A percentile compares a stretch with the other conserved stretches of the same genome.
phyloP scores from a whole-genome alignment of 2,888 invertebrate genomes.

The Diplazon laetatorius region DNA sequence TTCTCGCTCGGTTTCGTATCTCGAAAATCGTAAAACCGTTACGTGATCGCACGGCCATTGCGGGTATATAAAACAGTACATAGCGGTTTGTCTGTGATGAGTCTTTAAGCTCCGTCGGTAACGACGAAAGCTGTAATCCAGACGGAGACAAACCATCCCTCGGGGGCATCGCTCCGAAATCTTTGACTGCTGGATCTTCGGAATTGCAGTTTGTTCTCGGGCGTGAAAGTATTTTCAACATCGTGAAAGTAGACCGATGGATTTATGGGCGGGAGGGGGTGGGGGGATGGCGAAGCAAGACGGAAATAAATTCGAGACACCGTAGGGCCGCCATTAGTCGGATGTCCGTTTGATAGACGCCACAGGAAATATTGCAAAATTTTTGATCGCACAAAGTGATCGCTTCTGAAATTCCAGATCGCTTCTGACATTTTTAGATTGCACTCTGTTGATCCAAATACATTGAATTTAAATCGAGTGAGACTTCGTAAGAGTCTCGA shows the following conservation, averaged over 20 bases:
- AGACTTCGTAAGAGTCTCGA: too few relatives aligned
- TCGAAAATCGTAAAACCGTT: constrained; percentile 46
- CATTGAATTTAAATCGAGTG: too few relatives aligned
- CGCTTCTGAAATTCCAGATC: too few relatives aligned
- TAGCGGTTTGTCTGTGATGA: constrained; percentile 8
- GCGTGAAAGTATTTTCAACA: constrained; percentile 52
- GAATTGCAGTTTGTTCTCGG: not conserved
- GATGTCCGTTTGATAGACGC: not conserved
- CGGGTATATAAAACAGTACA: constrained; percentile 17
- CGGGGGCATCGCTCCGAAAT: constrained; percentile 40
- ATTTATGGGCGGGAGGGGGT: constrained; percentile 5
- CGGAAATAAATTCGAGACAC: constrained; percentile 12
- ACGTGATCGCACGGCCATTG: constrained; percentile 48
- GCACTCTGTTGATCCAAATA: too few relatives aligned
- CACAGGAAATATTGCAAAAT: not conserved
- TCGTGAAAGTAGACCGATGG: constrained; percentile 55
- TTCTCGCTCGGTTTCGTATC: constrained; percentile 36
- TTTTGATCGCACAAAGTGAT: not conserved
- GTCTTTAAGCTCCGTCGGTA: constrained; percentile 11
- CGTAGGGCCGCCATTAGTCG: not conserved
- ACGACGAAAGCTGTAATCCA: not conserved
- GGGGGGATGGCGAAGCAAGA: too few relatives aligned
- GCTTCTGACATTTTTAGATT: too few relatives aligned
- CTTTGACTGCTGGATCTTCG: constrained; percentile 40
- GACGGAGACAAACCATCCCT: constrained; percentile 7